phyloP scores from a whole-genome alignment of 2,888 invertebrate genomes.

The Dusona sp. region DNA sequence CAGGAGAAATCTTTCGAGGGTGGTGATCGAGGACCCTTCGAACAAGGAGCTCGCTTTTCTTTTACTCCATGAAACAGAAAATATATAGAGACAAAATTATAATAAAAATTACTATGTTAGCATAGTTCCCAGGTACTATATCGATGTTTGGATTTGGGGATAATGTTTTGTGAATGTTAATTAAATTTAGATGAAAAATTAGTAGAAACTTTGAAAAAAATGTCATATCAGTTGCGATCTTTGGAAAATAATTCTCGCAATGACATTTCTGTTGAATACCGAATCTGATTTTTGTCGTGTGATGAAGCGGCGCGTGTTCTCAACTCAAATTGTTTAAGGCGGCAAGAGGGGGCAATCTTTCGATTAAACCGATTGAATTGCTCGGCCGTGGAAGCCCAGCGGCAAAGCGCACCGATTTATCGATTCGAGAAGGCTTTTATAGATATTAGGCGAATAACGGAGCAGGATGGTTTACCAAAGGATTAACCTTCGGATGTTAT shows the following conservation, averaged over 20 bases:
- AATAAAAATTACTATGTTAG: no score
- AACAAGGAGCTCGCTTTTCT: not conserved
- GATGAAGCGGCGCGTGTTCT: no score
- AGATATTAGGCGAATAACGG: not conserved
- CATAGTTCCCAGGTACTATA: no score
- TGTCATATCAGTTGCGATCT: no score
- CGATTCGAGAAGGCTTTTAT: not conserved
- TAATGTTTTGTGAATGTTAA: no score
- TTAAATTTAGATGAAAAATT: no score
- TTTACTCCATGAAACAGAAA: not conserved
- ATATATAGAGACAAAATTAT: no score
- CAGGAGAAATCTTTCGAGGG: conserved; percentile 25
- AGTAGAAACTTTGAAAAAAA: no score
- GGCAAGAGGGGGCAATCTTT: not conserved
- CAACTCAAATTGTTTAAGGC: not conserved
- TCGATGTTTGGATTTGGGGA: no score
- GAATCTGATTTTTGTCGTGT: not conserved
- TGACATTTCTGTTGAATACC: not conserved
- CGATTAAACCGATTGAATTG: not conserved
- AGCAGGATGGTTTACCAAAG: not conserved
- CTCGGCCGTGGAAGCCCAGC: not conserved
- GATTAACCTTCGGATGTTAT: not conserved
- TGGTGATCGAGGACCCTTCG: conserved; percentile 15
- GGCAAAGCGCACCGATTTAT: not conserved
- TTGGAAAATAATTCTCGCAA: not conserved